These are phyloP conservation scores for Tipula confusa DNA, from an alignment of 2,888 invertebrate species.

Conservation along the genomic window DNA sequence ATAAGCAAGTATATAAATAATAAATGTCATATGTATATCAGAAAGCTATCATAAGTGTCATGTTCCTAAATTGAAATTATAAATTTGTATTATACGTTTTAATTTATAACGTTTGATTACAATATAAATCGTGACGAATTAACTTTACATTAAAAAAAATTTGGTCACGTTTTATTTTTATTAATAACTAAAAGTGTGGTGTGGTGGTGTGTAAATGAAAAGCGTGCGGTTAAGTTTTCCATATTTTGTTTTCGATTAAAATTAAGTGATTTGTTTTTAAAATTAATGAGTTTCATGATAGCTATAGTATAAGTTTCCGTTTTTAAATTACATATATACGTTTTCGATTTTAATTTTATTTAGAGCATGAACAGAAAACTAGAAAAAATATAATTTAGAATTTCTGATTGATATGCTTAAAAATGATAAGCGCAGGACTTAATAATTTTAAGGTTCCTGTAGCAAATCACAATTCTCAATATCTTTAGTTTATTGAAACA, in stretches of 20 bases:
- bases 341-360: background rate
- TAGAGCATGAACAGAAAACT: background rate
- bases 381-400: no score
- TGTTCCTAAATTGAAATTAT: background rate
- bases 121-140: background rate
- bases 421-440: no score
- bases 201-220: background rate
- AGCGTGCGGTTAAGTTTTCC: background rate
- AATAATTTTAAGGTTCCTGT: no score
- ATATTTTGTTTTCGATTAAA: background rate
- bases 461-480: no score
- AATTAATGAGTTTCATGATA: background rate
- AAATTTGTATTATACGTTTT: background rate
- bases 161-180: background rate
- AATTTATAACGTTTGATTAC: background rate
- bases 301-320: background rate
- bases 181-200: background rate
- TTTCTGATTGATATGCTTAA: no score
- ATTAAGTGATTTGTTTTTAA: background rate
- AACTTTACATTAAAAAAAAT: background rate
- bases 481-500: no score
- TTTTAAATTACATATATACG: background rate
- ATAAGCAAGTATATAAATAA: background rate
- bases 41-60: background rate
- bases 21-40: background rate